Base-by-base conservation (phyloP, 2,888 invertebrate genomes). In the Cecidostiba fungosa region DNA sequence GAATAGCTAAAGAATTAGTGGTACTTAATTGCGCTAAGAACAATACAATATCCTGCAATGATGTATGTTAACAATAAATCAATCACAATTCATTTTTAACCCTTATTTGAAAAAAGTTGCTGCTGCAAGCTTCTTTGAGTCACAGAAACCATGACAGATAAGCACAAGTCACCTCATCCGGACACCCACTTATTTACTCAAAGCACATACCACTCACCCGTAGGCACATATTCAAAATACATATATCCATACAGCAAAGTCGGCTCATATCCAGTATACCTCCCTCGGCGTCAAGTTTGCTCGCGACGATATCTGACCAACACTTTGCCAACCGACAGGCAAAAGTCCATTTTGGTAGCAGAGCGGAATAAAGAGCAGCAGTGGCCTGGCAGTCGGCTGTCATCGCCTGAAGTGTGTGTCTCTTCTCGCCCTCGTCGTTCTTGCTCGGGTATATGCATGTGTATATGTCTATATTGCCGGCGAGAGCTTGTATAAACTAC, bases 401-500 rank as follows among this genome's bases (percentile, higher is more conserved):
- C 84, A 76, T 76, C 76, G 62, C 26, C 72, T 16, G 16, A 73
- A 54, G 74, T 80, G 29, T 29, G 50, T 29, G 59, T 80, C 66
- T 84, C 66, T 32, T 54, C 59, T 26, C 32, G 12, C 29, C 32
- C 43, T 26, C 62, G 62, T 74, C 73, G 23, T 70, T 32, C 6
- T n/a, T 23, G 54, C 23, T 36, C 16, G 54, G 0, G 72, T 59
- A n/a, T 54, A 59, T 50, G 50, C n/a, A 59, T 54, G 54, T n/a
- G 19, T 39, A 23, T 32, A 39, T 39, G 19, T 26, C 50, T 70
- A 26, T 76, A 72, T 72, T 39, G 72, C 72, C 50, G 87, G 87
- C 23, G 10, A 87, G 87, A 84, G 86, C 86, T 89, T 91, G 88
- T 87, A 89, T 87, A 90, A 90, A 90, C 89, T 82, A 26, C 43